A percentile compares a stretch with the other conserved stretches of the same genome.
Conservation (phyloP, 1,140 invertebrate genomes). For the Panagrolaimus sp. region DNA sequence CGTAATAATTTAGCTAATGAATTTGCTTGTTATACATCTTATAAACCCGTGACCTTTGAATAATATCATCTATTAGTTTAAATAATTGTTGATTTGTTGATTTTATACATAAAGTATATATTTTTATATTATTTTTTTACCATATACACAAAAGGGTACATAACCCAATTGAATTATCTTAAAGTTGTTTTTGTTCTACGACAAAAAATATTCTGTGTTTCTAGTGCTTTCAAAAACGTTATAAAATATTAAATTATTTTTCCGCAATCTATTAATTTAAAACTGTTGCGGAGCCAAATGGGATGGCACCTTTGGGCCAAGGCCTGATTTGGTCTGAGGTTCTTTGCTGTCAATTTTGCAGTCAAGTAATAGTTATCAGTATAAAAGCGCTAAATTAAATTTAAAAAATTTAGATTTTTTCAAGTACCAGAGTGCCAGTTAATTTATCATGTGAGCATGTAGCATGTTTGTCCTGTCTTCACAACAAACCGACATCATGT, state of each 20-base stretch:
- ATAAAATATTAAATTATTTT: neutral
- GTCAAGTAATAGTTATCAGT: constrained; percentile 27
- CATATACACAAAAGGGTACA: neutral
- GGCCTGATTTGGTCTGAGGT: constrained; percentile 46
- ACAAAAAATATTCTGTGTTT: neutral
- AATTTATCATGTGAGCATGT: constrained; percentile 50
- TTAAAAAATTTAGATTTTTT: constrained; percentile 41
- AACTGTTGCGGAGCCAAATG: constrained; percentile 8
- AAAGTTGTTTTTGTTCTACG: neutral
- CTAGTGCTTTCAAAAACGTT: neutral
- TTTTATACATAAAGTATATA: constrained; percentile 8
- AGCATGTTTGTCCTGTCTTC: constrained; percentile 38
- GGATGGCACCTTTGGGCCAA: constrained; percentile 45
- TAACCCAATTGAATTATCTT: neutral
- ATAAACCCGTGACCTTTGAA: constrained; percentile 53
- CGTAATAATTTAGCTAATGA: constrained; percentile 83
- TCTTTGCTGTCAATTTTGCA: constrained; percentile 48
- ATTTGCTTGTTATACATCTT: constrained; percentile 83
- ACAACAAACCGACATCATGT: constrained; percentile 15
- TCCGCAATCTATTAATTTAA: neutral
- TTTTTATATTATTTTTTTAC: neutral
- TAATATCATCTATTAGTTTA: neutral
- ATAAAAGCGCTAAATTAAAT: constrained; percentile 18
- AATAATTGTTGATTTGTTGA: constrained; percentile 13
- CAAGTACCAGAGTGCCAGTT: constrained; percentile 36